Evolutionary conservation across 2,888 invertebrate species (phyloP), one percentile per base, ranked within the genome.

Genomic region (Sthenelais limicola): DNA sequence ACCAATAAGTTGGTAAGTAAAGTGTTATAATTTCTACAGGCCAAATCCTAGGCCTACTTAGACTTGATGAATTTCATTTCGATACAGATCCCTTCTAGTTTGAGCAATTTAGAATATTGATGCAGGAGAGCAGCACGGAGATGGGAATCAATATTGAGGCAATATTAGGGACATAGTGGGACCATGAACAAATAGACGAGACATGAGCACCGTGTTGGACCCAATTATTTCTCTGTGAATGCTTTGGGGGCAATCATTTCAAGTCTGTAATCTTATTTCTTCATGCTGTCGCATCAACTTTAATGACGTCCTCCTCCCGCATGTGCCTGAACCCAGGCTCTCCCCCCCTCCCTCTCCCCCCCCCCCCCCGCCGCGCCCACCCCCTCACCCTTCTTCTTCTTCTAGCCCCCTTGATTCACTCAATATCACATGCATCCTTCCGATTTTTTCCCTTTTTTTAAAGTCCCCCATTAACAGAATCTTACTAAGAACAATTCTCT

Each of bases 281-380:
- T 56, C 56, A 56, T 56, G 56, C 56, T 56, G 56, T 56, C 56
- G 56, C 56, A 56, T 56, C 43, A 43, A 18, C 43, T 43, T 43
- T 43, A 43, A 43, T 43, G 43, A 12, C 9, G 43, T 43, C 9
- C 9, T 43, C 12, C 43, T 43, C 43, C 43, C 9, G 43, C 18
- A 18, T 43, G 43, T 18, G 18, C 43, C 18, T 43, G 18, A 43
- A 43, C 18, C 43, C 18, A 9, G 12, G 9, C 9, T 43, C 43
- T 18, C 43, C 12, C 18, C 18, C 18, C 43, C 18, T 18, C 18
- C 43, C 9, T 18, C 43, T 12, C 18, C 43, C 43, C 43, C 43
- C 18, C 43, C 43, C 18, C 9, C 18, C 43, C 43, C 43, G 43
- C 18, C 18, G 9, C 43, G 9, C 43, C 18, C 43, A 43, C 43